Conservation (phyloP, 2,888 invertebrate species). For the Eucera pruinosa region DNA sequence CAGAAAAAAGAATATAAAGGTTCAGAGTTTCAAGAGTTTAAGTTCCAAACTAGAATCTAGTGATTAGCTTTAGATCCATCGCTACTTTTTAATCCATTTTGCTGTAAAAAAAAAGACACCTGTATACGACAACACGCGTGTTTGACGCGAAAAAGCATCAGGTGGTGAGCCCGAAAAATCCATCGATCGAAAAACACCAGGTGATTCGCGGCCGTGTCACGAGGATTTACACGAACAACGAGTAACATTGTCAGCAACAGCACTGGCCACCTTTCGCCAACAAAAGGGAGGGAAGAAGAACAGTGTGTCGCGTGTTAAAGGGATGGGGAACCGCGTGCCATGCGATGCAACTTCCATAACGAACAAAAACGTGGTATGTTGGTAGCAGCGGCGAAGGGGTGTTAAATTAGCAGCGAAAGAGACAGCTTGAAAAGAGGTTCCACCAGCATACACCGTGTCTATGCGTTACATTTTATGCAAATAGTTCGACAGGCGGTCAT, state of each 20-base stretch:
- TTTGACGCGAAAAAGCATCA: neutral
- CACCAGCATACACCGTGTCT: constrained; percentile 29
- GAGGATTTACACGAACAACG: constrained; percentile 8
- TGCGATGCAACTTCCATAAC: constrained; percentile 18
- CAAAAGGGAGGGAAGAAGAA: neutral
- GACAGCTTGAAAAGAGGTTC: constrained; percentile 23
- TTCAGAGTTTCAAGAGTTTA: too few species aligned
- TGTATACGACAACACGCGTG: too few species aligned
- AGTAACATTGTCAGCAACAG: constrained; percentile 17
- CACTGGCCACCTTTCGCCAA: constrained; percentile 9
- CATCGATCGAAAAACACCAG: neutral
- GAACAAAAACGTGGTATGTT: constrained; percentile 55
- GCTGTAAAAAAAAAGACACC: neutral
- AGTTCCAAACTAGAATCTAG: too few species aligned
- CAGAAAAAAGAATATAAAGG: too few species aligned
- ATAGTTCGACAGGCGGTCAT: constrained; percentile 70
- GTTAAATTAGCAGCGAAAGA: constrained; percentile 58
- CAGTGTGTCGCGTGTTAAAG: neutral
- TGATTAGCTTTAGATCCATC: too few species aligned
- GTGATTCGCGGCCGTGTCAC: constrained; percentile 1
- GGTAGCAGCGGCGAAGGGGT: neutral
- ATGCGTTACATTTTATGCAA: constrained; percentile 61
- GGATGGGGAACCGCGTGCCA: constrained; percentile 10
- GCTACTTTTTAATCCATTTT: too few species aligned
- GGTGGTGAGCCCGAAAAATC: neutral